These are phyloP conservation scores for Panagrolaimus sp. DNA, from an alignment of 1,140 invertebrate species.

Conservation along the genomic window DNA sequence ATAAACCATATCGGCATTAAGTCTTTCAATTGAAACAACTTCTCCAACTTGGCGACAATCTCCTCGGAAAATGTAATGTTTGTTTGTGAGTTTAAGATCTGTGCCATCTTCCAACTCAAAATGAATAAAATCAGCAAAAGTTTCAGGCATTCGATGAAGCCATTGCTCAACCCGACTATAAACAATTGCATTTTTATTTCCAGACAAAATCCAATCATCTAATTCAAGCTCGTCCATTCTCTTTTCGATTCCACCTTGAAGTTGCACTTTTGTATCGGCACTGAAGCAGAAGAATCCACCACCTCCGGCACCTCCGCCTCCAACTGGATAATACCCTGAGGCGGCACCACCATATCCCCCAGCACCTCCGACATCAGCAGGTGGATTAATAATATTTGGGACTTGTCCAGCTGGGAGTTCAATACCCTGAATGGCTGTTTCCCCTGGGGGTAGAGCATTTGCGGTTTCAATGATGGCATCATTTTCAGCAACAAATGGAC, in stretches of 20 bases:
- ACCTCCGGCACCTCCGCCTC: slow-evolving; percentile 18
- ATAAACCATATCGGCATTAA: slow-evolving; percentile 32
- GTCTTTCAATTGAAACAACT: background rate
- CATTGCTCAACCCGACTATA: slow-evolving; percentile 41
- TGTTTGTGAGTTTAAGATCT: slow-evolving; percentile 37
- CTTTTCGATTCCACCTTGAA: slow-evolving; percentile 36
- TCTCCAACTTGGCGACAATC: background rate
- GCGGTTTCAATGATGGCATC: slow-evolving; percentile 10
- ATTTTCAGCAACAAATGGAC: slow-evolving; percentile 20
- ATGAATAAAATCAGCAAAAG: slow-evolving; percentile 31
- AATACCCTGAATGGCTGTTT: background rate
- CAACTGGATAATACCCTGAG: background rate
- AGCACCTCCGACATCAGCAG: slow-evolving; percentile 31
- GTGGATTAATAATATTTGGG: slow-evolving; percentile 15
- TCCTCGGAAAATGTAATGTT: slow-evolving; percentile 42
- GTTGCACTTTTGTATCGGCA: slow-evolving; percentile 36
- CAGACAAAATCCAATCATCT: slow-evolving; percentile 39
- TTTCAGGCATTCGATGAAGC: slow-evolving; percentile 39
- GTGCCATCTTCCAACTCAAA: slow-evolving; percentile 37
- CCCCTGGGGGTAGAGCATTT: slow-evolving; percentile 19
- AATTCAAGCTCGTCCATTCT: slow-evolving; percentile 41
- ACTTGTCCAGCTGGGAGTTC: background rate
- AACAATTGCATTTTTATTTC: slow-evolving; percentile 16
- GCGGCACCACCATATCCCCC: slow-evolving; percentile 30
- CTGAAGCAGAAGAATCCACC: slow-evolving; percentile 40